A percentile compares a stretch with the other conserved stretches of the same genome.
phyloP scores from a whole-genome alignment of 2,797 vertebrate genomes.

The Dermochelys coriacea region DNA sequence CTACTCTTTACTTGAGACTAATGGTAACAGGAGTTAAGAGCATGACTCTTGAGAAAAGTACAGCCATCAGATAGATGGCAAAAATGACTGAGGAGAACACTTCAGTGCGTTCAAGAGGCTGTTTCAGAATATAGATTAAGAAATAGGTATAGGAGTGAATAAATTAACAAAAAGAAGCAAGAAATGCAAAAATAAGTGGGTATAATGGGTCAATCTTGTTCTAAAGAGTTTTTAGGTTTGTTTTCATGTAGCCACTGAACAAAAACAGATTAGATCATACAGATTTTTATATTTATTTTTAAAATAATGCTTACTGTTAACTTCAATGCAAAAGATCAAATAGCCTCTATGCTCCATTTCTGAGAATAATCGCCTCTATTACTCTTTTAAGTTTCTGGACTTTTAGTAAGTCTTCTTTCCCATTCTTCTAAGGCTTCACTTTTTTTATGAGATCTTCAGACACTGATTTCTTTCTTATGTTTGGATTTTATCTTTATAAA shows the following conservation, averaged over 20 bases:
- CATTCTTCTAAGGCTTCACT: background rate
- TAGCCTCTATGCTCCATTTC: rapidly evolving
- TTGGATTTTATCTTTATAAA: background rate
- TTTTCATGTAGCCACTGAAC: background rate
- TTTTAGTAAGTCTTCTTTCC: background rate
- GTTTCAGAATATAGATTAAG: background rate
- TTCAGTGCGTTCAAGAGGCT: background rate
- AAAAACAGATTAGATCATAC: background rate
- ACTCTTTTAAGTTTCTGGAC: background rate
- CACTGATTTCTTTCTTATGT: background rate
- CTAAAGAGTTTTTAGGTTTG: background rate
- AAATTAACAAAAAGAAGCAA: background rate
- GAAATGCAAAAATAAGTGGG: background rate
- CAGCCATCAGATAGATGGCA: background rate
- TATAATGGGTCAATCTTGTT: background rate
- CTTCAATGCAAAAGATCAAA: background rate
- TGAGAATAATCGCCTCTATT: background rate
- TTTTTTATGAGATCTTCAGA: background rate
- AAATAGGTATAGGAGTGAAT: background rate
- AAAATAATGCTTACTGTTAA: background rate
- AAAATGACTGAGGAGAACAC: background rate
- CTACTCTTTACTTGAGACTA: background rate
- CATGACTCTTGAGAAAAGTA: background rate
- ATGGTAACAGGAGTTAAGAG: background rate
- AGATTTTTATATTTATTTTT: background rate